Evolutionary conservation across 2,113 vertebrate species (phyloP), one percentile per base, ranked within the genome.

Genomic region (Sinocyclocheilus grahami): DNA sequence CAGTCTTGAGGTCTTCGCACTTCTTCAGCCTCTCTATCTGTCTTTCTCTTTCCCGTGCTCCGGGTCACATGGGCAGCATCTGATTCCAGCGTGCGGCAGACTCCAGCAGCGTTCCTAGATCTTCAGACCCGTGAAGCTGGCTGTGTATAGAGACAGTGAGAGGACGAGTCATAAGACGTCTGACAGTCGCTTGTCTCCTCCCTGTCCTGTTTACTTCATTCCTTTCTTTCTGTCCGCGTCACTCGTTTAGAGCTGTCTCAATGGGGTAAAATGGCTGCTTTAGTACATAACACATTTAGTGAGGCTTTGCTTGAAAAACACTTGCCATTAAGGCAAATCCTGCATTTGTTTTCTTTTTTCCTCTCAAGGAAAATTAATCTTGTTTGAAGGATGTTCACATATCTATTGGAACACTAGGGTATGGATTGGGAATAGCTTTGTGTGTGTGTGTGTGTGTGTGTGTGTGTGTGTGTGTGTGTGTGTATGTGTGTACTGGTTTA

Each of bases 11-110:
- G 33, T 65, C 77, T 48, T 4, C 55, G 12, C 78, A 62, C 78
- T 71, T 51, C 58, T 22, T 60, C 88, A 14, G 46, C 67, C 39
- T 27, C 37, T 80, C 46, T 33, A 33, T 33, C 30, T 33, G 30
- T 33, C 30, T 89, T 82, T 72, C 5, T 91, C 67, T 89, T 82
- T 72, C 4, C 90, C 67, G 0, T 92, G 85, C 88, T 78, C 5
- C 11, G 63, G 46, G 80, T 82, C 46, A 71, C 93, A 93, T 94
- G 91, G 85, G 46, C 92, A 97, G 96, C 96, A 93, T 96, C 95
- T 97, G 96, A 95, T 96, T 96, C 96, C 97, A 96, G 96, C 97
- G 86, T 93, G 96, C 96, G 97, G 95, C 87, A 89, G 24, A 67
- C 42, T 82, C 51, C 39, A 27, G 51, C 63, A 63, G 13, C 22